A percentile compares a stretch with the other conserved stretches of the same genome.
phyloP scores from a whole-genome alignment of 2,888 invertebrate species.

The Chrysina gloriosa region DNA sequence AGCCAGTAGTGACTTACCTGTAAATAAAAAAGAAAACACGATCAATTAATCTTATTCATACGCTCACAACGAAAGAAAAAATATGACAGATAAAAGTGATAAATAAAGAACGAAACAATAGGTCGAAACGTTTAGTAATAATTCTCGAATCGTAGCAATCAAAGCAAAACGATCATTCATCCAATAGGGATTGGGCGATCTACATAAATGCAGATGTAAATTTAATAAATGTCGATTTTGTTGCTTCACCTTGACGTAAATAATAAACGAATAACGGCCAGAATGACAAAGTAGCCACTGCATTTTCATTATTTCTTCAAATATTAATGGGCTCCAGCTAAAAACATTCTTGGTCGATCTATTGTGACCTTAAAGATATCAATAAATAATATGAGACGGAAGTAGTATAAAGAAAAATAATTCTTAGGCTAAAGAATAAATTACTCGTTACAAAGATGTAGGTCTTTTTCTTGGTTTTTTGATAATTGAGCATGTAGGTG shows the following conservation, averaged over 20 bases:
- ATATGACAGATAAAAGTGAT: not conserved
- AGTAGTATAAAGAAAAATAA: too few species aligned
- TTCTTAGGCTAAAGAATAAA: too few species aligned
- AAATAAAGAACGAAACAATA: not conserved
- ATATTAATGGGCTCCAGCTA: too few species aligned
- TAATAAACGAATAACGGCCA: not conserved
- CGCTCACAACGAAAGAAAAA: not conserved
- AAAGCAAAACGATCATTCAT: not conserved
- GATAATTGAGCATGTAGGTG: too few species aligned
- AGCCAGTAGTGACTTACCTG: constrained; percentile 4
- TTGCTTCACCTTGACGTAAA: not conserved
- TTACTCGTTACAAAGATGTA: too few species aligned
- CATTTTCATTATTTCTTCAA: not conserved
- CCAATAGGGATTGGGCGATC: not conserved
- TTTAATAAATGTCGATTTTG: constrained; percentile 6
- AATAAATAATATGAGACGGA: too few species aligned
- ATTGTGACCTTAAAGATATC: too few species aligned
- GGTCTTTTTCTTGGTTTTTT: too few species aligned
- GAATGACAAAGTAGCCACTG: not conserved
- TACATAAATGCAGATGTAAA: constrained; percentile 1
- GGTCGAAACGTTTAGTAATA: too few species aligned
- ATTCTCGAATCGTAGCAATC: too few species aligned
- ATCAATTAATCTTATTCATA: not conserved
- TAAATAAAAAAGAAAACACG: not conserved
- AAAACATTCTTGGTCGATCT: too few species aligned